These are phyloP conservation scores for Procapra przewalskii DNA, from an alignment of 2,113 vertebrate species.

Conservation along the genomic window DNA sequence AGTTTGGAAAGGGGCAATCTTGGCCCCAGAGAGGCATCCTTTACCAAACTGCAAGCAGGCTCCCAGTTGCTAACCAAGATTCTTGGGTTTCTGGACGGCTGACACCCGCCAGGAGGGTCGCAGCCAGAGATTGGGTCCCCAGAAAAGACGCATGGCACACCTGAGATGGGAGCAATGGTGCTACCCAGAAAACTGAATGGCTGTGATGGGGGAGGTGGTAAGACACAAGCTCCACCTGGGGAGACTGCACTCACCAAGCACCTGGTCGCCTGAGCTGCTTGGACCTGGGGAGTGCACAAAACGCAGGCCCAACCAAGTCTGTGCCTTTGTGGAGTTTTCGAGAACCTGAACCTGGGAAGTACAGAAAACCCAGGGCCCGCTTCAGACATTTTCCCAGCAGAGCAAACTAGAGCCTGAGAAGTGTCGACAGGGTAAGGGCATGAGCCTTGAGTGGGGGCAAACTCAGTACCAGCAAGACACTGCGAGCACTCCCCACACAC, in stretches of 20 bases:
- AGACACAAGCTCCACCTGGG: rapidly evolving
- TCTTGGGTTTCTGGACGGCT: neutral
- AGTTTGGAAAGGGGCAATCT: neutral
- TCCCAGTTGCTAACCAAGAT: neutral
- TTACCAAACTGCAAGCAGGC: neutral
- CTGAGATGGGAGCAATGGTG: rapidly evolving
- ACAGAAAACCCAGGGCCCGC: neutral
- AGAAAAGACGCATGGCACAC: neutral
- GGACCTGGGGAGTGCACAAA: neutral
- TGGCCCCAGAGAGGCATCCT: neutral
- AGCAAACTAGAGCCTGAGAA: neutral
- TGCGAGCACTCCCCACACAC: neutral
- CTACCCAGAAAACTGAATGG: neutral
- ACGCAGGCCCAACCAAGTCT: neutral
- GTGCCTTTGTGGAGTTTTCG: rapidly evolving
- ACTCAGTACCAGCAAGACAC: neutral
- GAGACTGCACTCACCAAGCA: neutral
- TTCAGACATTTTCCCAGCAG: neutral
- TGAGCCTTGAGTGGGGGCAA: neutral
- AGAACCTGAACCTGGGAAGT: neutral
- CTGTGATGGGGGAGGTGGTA: neutral
- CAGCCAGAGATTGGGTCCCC: neutral
- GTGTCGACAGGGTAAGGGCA: neutral
- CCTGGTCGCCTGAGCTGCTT: neutral
- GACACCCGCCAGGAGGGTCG: rapidly evolving